Base-by-base conservation (phyloP, 2,888 invertebrate genomes). In the Drosophila vallismaia region DNA sequence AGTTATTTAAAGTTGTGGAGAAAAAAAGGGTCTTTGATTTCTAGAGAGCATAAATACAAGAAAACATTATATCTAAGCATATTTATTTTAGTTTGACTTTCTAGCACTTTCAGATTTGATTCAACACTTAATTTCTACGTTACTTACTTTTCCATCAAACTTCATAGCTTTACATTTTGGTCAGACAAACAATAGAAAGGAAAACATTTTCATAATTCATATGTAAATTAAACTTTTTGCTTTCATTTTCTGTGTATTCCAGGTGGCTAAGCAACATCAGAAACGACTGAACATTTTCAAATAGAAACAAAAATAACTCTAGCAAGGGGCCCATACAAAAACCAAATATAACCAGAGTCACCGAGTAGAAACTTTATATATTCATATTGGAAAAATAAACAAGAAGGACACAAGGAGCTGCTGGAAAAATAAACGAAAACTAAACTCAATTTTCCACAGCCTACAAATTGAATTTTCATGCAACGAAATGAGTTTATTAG, bases 401-500 rank as follows among this genome's bases (percentile, higher is more conserved):
- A 46, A 59, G 49, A 14, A 58, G 48, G 48, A 59, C 26, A 53
- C 38, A 54, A 45, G 60, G 64, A 58, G 54, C 55, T 59, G 60
- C 42, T 63, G 50, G 48, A 74, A 67, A 63, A 74, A 50, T 64
- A 53, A 68, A 78, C 50, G 55, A 46, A 36, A 63, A 59, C 53
- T 36, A 44, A 69, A 69, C 63, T 52, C 38, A 71, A 69, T 53
- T 71, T 52, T 53, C 57, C 38, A 59, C 59, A 50, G 59, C 42
- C 50, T 44, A 44, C 45, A 51, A 50, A 42, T 40, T 52, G 46
- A 58, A 60, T 63, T 73, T 79, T 79, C 75, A 84, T 84, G 80
- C 80, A 77, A 58, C 71, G 72, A 74, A 73, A 89, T 89, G 89
- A 66, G 72, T 76, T 76, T 78, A 76, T 73, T 78, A 73, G 71